Evolutionary conservation across 2,113 vertebrate genomes (phyloP), one percentile per base, ranked within the genome.

Genomic region (Spheniscus mendiculus): DNA sequence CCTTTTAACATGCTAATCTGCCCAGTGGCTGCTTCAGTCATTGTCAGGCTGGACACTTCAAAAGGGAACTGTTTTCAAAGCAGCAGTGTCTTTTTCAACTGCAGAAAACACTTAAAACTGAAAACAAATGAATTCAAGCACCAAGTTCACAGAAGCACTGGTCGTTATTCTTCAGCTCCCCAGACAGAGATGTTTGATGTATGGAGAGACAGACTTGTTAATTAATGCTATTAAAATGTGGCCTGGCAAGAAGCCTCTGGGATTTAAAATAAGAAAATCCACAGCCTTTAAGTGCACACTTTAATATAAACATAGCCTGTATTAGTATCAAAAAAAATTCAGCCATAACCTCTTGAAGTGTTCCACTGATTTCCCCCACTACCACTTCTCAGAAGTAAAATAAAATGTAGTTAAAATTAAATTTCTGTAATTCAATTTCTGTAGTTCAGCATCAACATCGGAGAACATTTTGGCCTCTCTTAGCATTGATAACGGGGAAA

Each of bases 1-100:
- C 97, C 98, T 98, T 99, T 99, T 99, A 98, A 98, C 98, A 99
- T 99, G 98, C 97, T 99, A 99, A 99, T 99, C 98, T 98, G 93
- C 98, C 98, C 91, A 94, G 94, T 95, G 96, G 98, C 98, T 97
- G 98, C 98, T 98, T 98, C 98, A 98, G 98, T 98, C 98, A 97
- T 79, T 97, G 96, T 96, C 98, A 97, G 96, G 66, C 95, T 19
- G 92, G 97, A 96, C 93, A 93, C 98, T 99, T 99, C 98, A 99
- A 99, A 99, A 98, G 96, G 91, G 96, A 98, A 98, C 96, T 97
- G 96, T 98, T 99, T 98, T 98, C 96, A 98, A 98, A 98, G 98
- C 81, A 79, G 53, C 8, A 30, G 98, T 96, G 90, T 97, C 97
- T 98, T 98, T 98, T 98, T 97, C 97, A 98, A 90, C 85, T 83